Percentiles rank a stretch among this genome's conserved stretches.
Evolutionary conservation across 1,140 invertebrate species (phyloP).

Genomic region (Lasaia peninsularis): DNA sequence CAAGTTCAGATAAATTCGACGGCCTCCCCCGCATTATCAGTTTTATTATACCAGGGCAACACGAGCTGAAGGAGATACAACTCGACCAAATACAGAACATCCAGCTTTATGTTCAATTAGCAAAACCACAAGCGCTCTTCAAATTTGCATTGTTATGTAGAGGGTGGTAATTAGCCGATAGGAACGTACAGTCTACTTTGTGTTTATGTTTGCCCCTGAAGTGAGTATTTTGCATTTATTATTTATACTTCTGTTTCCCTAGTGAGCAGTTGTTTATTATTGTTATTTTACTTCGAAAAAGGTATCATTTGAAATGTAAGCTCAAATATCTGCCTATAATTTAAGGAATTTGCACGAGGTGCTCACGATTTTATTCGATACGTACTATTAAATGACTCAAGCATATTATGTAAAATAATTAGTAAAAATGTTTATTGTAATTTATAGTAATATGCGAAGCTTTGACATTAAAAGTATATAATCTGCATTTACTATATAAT

Average conservation of each 20-base stretch:
- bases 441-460: no score
- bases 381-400: no score
- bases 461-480: no score
- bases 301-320: no score
- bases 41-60: slow-evolving; percentile 38
- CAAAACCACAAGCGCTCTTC: slow-evolving; percentile 32
- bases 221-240: slow-evolving; percentile 21
- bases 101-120: slow-evolving; percentile 39
- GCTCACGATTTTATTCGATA: no score
- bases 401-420: no score
- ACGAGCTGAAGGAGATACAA: slow-evolving; percentile 38
- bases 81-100: slow-evolving; percentile 29
- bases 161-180: slow-evolving; percentile 34
- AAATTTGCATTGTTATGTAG: slow-evolving; percentile 43
- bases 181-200: slow-evolving; percentile 30
- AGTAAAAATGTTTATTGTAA: no score
- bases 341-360: no score
- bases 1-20: slow-evolving; percentile 31
- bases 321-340: no score
- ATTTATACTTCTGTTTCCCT: not conserved
- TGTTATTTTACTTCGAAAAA: no score
- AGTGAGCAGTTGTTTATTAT: not conserved
- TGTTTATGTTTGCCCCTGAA: slow-evolving; percentile 35
- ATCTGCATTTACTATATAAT: no score
- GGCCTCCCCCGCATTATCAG: slow-evolving; percentile 36